These are phyloP conservation scores for Bovichtus diacanthus DNA, from an alignment of 2,797 vertebrate species.

Conservation along the genomic window DNA sequence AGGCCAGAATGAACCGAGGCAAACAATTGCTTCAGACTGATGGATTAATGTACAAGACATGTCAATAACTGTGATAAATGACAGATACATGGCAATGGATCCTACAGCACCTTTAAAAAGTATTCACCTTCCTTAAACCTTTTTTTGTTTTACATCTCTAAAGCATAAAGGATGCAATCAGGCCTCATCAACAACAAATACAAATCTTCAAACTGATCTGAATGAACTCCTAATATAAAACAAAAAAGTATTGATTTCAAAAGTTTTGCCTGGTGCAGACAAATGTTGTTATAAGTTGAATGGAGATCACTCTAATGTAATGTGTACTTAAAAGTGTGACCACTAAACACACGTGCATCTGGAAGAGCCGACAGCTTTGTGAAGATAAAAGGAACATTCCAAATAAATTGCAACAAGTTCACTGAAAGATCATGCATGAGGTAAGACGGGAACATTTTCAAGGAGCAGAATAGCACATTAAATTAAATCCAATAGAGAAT, in stretches of 20 bases:
- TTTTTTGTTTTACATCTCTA: constrained; percentile 10
- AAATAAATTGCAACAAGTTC: not conserved
- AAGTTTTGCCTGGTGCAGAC: not conserved
- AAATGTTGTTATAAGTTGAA: not conserved
- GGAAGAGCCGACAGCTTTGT: not conserved
- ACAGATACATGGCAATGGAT: constrained; percentile 31
- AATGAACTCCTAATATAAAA: not conserved
- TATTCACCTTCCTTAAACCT: constrained; percentile 2
- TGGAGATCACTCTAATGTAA: not conserved
- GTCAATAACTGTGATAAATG: constrained; percentile 15
- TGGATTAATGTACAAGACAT: constrained; percentile 6
- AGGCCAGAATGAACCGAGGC: constrained; percentile 40
- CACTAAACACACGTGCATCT: not conserved
- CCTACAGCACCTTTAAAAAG: constrained; percentile 28
- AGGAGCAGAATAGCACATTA: constrained; percentile 15
- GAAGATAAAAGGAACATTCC: not conserved
- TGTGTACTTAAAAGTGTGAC: not conserved
- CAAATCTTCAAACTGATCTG: not conserved
- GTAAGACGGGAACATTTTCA: not conserved
- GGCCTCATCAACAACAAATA: not conserved
- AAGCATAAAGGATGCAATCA: constrained; percentile 4
- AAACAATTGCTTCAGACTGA: constrained; percentile 46
- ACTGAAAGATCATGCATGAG: not conserved
- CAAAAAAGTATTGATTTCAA: not conserved
- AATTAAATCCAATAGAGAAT: not conserved